Percentiles rank a stretch among this genome's conserved stretches.
Evolutionary conservation across 1,140 invertebrate genomes (phyloP).

Genomic region (Drosophila pandora): DNA sequence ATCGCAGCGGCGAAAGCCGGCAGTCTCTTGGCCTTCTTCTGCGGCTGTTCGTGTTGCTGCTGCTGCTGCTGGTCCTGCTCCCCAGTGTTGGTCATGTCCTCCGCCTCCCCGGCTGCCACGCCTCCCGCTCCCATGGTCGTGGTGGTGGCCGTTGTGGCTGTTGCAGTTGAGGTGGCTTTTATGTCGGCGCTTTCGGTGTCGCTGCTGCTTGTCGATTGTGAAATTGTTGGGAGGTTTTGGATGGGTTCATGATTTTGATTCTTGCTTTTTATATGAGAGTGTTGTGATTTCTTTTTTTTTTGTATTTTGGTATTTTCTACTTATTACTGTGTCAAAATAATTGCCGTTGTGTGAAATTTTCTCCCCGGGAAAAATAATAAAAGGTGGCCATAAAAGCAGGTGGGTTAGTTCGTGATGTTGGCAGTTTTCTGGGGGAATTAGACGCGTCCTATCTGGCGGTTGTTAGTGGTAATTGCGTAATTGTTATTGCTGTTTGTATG

Average conservation of each 20-base stretch:
- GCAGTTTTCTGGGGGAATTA: not conserved
- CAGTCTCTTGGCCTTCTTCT: constrained; percentile 69
- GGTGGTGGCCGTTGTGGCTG: constrained; percentile 64
- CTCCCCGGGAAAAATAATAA: constrained; percentile 3
- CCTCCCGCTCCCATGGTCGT: constrained; percentile 54
- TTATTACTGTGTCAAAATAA: constrained; percentile 70
- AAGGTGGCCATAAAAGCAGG: constrained; percentile 26
- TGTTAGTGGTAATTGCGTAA: constrained; percentile 54
- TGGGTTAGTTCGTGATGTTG: constrained; percentile 31
- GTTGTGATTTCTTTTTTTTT: constrained; percentile 23
- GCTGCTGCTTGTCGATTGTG: constrained; percentile 81
- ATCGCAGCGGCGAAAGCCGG: constrained; percentile 76
- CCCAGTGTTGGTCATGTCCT: constrained; percentile 15
- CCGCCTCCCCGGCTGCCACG: constrained; percentile 38
- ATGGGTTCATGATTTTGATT: constrained; percentile 52
- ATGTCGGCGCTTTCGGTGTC: constrained; percentile 85
- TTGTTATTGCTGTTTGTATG: constrained; percentile 48
- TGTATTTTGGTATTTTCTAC: constrained; percentile 35
- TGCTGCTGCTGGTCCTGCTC: constrained; percentile 37
- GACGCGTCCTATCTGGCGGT: constrained; percentile 13
- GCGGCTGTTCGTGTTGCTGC: constrained; percentile 18
- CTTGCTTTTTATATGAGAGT: constrained; percentile 25
- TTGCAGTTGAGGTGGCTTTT: constrained; percentile 73
- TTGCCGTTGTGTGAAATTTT: constrained; percentile 47
- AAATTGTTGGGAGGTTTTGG: constrained; percentile 42